These are phyloP conservation scores for Bombus polaris DNA, from an alignment of 1,140 invertebrate genomes.

Conservation along the genomic window DNA sequence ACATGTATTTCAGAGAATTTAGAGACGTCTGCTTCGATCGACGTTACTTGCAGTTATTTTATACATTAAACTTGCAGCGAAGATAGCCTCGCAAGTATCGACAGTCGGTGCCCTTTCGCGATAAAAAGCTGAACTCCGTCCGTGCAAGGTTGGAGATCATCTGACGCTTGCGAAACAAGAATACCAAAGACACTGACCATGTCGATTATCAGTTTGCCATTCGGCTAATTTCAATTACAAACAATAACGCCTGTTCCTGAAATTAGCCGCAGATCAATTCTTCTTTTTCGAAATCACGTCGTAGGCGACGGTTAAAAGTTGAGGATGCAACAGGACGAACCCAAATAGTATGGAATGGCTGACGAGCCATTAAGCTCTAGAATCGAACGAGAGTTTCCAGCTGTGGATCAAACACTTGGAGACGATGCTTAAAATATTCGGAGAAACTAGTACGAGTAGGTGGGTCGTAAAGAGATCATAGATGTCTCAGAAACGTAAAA, in stretches of 20 bases:
- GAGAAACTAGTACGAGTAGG: neutral
- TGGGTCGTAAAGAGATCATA: no score
- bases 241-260: neutral
- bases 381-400: no score
- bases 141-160: slow-evolving; percentile 10
- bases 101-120: neutral
- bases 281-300: neutral
- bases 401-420: neutral
- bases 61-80: neutral
- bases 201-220: neutral
- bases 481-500: neutral
- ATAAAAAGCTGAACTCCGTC: neutral
- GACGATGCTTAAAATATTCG: neutral
- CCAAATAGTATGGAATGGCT: neutral
- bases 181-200: neutral
- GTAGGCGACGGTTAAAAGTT: neutral
- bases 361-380: no score
- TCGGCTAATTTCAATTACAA: neutral
- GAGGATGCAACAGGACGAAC: neutral
- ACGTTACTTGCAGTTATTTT: neutral
- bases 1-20: neutral
- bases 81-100: slow-evolving; percentile 4
- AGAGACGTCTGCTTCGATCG: neutral
- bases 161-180: neutral
- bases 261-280: neutral